These are phyloP conservation scores for Hippocampus kuda DNA, from an alignment of 2,797 vertebrate genomes.

Conservation along the genomic window DNA sequence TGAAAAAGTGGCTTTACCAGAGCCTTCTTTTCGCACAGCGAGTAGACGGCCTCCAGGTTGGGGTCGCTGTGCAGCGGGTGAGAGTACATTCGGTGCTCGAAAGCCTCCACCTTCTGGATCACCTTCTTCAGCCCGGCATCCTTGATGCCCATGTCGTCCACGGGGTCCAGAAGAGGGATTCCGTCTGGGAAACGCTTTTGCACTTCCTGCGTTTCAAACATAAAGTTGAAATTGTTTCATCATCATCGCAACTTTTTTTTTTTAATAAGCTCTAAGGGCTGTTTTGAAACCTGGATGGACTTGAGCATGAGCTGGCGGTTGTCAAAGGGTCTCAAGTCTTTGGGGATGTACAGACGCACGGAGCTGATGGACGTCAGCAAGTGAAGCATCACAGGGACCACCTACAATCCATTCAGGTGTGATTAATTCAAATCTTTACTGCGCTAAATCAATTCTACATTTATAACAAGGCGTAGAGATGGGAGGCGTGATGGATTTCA, in stretches of 20 bases:
- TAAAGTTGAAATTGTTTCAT: neutral
- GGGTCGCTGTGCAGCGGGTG: constrained; percentile 92
- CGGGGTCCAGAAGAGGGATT: constrained; percentile 83
- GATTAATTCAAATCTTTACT: neutral
- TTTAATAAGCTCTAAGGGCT: neutral
- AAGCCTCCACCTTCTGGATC: constrained; percentile 94
- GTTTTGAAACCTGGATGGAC: constrained; percentile 78
- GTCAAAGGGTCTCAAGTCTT: constrained; percentile 86
- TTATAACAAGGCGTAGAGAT: neutral
- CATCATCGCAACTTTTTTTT: no score
- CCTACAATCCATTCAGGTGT: constrained; percentile 59
- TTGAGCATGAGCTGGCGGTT: constrained; percentile 90
- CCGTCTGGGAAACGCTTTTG: constrained; percentile 95
- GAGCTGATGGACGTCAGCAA: constrained; percentile 90
- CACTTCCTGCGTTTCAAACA: constrained; percentile 74
- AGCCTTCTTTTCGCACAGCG: constrained; percentile 92
- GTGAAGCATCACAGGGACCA: constrained; percentile 90
- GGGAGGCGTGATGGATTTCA: neutral
- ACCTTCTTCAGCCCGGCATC: constrained; percentile 91
- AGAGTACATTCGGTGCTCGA: constrained; percentile 96
- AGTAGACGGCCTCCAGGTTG: constrained; percentile 80
- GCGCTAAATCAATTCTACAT: neutral
- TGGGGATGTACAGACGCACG: constrained; percentile 91
- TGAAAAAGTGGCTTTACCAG: constrained; percentile 65
- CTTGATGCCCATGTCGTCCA: constrained; percentile 98